Base-by-base conservation (phyloP, 2,113 vertebrate genomes). In the Lepus timidus region DNA sequence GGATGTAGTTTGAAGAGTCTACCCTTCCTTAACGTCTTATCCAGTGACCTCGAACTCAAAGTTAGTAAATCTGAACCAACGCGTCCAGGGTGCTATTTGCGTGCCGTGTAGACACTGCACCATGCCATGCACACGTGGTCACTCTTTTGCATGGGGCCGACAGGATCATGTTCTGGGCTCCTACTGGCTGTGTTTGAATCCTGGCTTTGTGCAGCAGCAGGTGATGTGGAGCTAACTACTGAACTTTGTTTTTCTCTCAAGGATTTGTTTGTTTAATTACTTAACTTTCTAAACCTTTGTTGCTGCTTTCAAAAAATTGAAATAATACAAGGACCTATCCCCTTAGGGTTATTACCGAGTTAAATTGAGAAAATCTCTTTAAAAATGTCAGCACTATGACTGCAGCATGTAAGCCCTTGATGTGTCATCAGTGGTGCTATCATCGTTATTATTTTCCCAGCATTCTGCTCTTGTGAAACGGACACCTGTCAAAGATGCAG, bases 81-180 rank as follows among this genome's bases (percentile, higher is more conserved):
- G 29, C 51, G 6, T n/a, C 3, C 80, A 39, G 16, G 49, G 58
- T 49, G 17, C 31, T 10, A 17, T 12, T 33, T 19, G 16, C 49
- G 4, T 44, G 6, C 13, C 2, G 1, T 22, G 31, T n/a, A 0
- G 1, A 27, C 39, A 33, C 1, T 9, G 3, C 23, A 52, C 31
- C 11, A 13, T 58, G 55, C 55, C 4, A 58, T 17, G 55, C 19
- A 58, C 55, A 58, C 55, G 19, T 17, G 17, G 19, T 16, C 19
- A 19, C 17, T 58, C 55, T 58, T 58, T 58, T 4, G 55, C 14
- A 0, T 58, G 55, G 55, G 14, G 55, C 19, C 13, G 55, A 6
- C 23, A 61, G 17, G 11, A 4, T 39, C 25, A 3, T 17, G 6
- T 2, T 31, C 14, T 22, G 36, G 23, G 68, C 49, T 58, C 36